phyloP scores from a whole-genome alignment of 2,797 vertebrate genomes.

The Poecilia gillii region DNA sequence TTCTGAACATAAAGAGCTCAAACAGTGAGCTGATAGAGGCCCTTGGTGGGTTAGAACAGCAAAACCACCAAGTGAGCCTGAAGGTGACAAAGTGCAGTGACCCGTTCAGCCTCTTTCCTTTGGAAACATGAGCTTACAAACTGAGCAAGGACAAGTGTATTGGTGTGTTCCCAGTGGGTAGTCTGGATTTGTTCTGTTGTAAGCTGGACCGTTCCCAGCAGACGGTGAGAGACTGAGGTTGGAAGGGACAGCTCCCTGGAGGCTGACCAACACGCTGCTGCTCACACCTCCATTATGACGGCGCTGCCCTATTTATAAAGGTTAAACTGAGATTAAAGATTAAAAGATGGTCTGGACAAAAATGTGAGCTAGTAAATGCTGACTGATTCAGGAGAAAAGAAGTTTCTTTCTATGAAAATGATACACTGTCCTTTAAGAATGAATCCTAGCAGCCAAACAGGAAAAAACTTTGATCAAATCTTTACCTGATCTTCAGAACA shows the following conservation, averaged over 20 bases:
- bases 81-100: conserved; percentile 17
- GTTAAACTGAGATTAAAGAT: conserved; percentile 8
- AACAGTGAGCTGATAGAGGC: conserved; percentile 26
- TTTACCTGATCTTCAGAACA: background rate
- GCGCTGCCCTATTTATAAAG: background rate
- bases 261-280: background rate
- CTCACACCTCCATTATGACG: background rate
- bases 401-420: background rate
- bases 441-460: background rate
- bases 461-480: background rate
- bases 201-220: conserved; percentile 22
- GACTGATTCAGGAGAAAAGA: background rate
- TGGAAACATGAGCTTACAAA: conserved; percentile 14
- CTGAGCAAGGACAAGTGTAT: conserved; percentile 7
- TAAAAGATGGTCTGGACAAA: background rate
- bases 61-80: conserved; percentile 12
- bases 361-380: background rate
- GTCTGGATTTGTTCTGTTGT: conserved; percentile 16
- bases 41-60: conserved; percentile 21
- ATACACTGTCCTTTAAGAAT: background rate
- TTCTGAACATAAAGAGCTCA: conserved; percentile 46
- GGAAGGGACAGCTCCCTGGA: conserved; percentile 12
- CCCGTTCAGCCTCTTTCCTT: background rate
- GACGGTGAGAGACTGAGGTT: background rate
- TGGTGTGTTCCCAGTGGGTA: conserved; percentile 35